These are phyloP conservation scores for Aphaenogaster ashmeadi DNA, from an alignment of 1,140 invertebrate genomes.

Conservation along the genomic window DNA sequence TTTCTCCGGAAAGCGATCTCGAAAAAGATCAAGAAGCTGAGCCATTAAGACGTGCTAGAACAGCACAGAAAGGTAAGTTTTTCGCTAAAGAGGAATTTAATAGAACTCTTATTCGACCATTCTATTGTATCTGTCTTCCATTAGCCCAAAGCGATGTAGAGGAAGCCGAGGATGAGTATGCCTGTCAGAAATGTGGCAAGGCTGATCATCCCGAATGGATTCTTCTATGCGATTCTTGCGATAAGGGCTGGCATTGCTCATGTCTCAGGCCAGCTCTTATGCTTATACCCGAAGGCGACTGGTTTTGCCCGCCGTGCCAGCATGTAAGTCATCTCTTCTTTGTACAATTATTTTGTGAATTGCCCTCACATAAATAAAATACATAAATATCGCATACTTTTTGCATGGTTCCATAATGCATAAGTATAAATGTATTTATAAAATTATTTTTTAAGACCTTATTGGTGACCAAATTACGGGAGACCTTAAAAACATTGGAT, in stretches of 20 bases:
- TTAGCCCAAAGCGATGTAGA: constrained; percentile 88
- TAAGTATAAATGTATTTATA: neutral
- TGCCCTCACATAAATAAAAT: neutral
- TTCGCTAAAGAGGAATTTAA: constrained; percentile 30
- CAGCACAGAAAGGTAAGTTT: constrained; percentile 88
- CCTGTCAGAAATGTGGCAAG: constrained; percentile 95
- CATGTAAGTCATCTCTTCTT: constrained; percentile 88
- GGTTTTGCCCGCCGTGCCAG: constrained; percentile 98
- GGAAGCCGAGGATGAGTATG: constrained; percentile 89
- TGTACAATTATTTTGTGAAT: constrained; percentile 23
- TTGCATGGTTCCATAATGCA: neutral
- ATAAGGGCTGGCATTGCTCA: constrained; percentile 97
- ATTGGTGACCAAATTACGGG: constrained; percentile 91
- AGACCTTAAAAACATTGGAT: constrained; percentile 89
- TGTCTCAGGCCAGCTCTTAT: constrained; percentile 96
- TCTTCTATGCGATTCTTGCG: constrained; percentile 97
- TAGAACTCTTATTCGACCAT: neutral
- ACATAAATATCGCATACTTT: neutral
- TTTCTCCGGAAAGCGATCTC: constrained; percentile 93
- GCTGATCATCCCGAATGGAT: constrained; percentile 98
- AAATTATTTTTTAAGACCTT: constrained; percentile 88
- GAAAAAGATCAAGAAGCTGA: constrained; percentile 88
- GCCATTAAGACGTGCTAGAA: constrained; percentile 90
- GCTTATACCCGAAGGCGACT: constrained; percentile 98
- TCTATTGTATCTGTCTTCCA: constrained; percentile 19